Base-by-base conservation (phyloP, 2,888 invertebrate genomes). In the Drosophila nigricruria region DNA sequence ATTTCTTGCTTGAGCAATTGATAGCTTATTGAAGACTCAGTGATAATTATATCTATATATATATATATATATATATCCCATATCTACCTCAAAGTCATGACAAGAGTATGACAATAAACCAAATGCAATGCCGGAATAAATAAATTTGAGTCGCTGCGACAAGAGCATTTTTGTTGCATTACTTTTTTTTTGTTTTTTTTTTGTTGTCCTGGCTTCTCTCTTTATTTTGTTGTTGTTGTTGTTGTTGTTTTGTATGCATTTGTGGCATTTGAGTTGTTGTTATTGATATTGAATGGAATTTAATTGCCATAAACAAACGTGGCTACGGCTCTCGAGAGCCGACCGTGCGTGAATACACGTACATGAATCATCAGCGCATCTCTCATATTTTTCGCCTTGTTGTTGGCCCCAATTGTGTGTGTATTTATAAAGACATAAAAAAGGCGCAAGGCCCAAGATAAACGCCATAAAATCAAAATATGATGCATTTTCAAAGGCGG, bases 341-440 rank as follows among this genome's bases (percentile, higher is more conserved):
- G 42, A 36, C 56, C 54, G 64, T 50, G 43, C 59, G 64, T 61
- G 32, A 73, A 72, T 27, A n/a, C 8, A 30, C 36, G 40, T 57
- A 36, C 40, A 45, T 65, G 68, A 59, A 59, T 67, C 57, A 65
- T 70, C 30, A 5, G 36, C 27, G 40, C 60, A 63, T 42, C 68
- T 58, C 68, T 63, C 71, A 78, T 75, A 69, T 71, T 60, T 60
- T 56, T 25, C 54, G 60, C 53, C 66, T 32, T 43, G 50, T 32
- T 43, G 50, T 30, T 43, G 52, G 25, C 45, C 38, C 20, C 36
- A 43, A 43, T 58, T 70, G 77, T 84, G 77, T 84, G 77, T 84
- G 86, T 86, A 82, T 89, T 89, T 89, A 89, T 85, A 87, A 88
- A 85, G 74, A 67, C 85, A 86, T 89, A 65, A 89, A 86, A 86